Percentiles rank a stretch among this genome's conserved stretches.
These are phyloP conservation scores for Rhopilema esculentum DNA, from an alignment of 30 jellyfish, hydroid and myxozoan genomes.

Conservation along the genomic window DNA sequence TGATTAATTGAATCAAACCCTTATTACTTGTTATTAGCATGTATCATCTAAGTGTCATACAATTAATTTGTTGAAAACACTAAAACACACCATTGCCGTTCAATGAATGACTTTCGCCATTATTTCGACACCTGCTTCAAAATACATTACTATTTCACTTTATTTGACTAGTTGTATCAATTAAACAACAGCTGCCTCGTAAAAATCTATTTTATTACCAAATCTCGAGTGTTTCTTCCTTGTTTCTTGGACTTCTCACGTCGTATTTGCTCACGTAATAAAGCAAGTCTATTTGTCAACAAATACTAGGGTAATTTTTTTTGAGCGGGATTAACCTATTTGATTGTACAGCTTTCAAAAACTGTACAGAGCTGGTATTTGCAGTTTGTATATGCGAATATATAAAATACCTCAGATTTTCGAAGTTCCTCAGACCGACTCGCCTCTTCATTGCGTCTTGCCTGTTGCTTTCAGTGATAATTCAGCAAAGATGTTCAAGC, in stretches of 20 bases:
- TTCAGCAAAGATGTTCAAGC: conserved; percentile 36
- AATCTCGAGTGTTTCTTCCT: too few relatives aligned
- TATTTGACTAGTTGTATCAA: neutral
- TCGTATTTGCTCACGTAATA: too few relatives aligned
- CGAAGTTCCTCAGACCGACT: too few relatives aligned
- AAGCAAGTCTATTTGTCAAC: neutral
- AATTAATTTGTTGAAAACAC: neutral
- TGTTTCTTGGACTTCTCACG: neutral
- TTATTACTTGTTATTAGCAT: too few relatives aligned
- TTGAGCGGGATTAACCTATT: neutral
- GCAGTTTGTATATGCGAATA: too few relatives aligned
- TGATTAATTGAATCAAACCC: too few relatives aligned
- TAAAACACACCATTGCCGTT: neutral
- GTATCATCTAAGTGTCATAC: neutral
- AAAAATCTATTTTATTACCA: too few relatives aligned
- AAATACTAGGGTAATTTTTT: neutral
- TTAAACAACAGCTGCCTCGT: neutral
- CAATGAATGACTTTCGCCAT: neutral
- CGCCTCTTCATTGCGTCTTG: neutral
- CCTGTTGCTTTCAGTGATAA: neutral
- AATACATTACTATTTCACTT: neutral
- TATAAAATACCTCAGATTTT: too few relatives aligned
- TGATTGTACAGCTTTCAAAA: neutral
- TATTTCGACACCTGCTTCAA: neutral
- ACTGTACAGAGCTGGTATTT: neutral